These are phyloP conservation scores for Smutsia gigantea DNA, from an alignment of 2,797 vertebrate genomes.

Conservation along the genomic window DNA sequence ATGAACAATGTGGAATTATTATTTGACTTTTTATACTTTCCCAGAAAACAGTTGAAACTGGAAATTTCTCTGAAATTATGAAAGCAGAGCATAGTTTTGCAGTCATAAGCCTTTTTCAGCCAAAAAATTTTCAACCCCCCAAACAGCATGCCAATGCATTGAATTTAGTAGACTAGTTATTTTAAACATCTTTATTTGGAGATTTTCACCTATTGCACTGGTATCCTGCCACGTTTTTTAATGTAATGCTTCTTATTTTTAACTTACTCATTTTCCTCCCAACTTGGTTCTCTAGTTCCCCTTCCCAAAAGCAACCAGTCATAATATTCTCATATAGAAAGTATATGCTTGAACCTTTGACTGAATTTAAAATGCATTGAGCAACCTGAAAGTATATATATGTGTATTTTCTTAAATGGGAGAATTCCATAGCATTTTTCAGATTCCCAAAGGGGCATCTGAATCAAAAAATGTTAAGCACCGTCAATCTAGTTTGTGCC, in stretches of 20 bases:
- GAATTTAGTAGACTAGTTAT: neutral
- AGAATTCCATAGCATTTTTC: neutral
- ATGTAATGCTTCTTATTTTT: constrained; percentile 14
- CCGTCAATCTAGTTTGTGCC: neutral
- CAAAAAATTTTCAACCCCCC: neutral
- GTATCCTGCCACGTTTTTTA: neutral
- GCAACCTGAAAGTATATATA: neutral
- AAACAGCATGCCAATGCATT: neutral
- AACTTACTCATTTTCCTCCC: neutral
- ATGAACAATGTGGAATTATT: neutral
- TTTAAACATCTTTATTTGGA: neutral
- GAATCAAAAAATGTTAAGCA: constrained; percentile 1
- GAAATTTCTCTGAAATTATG: constrained; percentile 42
- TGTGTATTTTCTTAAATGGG: neutral
- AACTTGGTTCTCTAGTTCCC: neutral
- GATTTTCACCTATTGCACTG: neutral
- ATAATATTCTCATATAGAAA: neutral
- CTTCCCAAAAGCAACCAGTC: neutral
- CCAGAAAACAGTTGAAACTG: constrained; percentile 38
- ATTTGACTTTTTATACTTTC: constrained; percentile 20
- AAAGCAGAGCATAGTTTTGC: neutral
- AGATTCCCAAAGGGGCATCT: neutral
- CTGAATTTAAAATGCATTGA: neutral
- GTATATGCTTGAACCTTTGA: neutral
- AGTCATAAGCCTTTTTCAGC: neutral